Conservation (phyloP, 2,888 invertebrate species). For the Lathronympha strigana region DNA sequence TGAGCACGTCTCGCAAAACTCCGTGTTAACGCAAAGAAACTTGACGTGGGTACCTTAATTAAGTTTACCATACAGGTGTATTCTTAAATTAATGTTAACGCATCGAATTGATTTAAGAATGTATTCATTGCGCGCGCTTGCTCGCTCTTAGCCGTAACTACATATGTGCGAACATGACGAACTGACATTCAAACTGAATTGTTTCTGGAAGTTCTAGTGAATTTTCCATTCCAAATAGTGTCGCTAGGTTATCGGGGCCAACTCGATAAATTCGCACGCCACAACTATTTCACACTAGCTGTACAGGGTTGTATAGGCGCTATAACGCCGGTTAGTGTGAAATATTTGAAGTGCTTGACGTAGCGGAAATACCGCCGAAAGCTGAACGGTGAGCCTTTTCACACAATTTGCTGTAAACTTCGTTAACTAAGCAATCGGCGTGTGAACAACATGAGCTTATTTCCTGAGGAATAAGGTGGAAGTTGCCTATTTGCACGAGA, state of each 20-base stretch:
- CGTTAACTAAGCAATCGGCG: slow-evolving; percentile 5
- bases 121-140: background rate
- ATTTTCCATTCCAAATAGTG: slow-evolving; percentile 35
- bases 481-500: too few relatives aligned
- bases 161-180: background rate
- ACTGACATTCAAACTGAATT: slow-evolving; percentile 1
- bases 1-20: slow-evolving; percentile 39
- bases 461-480: background rate
- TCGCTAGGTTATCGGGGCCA: slow-evolving; percentile 44
- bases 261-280: slow-evolving; percentile 52
- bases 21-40: slow-evolving; percentile 52
- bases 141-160: background rate
- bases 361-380: slow-evolving; percentile 8
- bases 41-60: slow-evolving; percentile 63
- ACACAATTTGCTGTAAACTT: slow-evolving; percentile 10
- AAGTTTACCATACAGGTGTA: slow-evolving; percentile 51
- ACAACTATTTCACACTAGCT: slow-evolving; percentile 46
- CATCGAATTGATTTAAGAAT: background rate
- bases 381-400: slow-evolving; percentile 4
- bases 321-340: slow-evolving; percentile 24
- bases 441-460: slow-evolving; percentile 6
- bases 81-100: background rate
- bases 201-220: background rate
- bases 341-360: slow-evolving; percentile 31
- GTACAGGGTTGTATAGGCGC: background rate